Conservation (phyloP, 2,888 invertebrate species). For the Pyrochroa serraticornis region DNA sequence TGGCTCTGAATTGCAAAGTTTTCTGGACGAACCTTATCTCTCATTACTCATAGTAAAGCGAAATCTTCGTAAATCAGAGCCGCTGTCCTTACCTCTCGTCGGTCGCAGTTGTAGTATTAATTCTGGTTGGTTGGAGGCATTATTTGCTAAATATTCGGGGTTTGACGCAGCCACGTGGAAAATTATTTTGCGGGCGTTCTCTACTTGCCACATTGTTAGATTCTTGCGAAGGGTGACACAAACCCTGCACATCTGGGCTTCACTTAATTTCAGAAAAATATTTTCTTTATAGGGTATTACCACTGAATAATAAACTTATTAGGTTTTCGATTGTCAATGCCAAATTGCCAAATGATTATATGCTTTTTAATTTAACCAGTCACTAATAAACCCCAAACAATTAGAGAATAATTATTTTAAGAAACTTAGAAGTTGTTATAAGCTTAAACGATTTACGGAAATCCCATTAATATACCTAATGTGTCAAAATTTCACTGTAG, state of each 20-base stretch:
- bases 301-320: not conserved
- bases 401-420: too few species aligned
- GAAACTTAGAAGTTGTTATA: too few species aligned
- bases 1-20: too few species aligned
- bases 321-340: not conserved
- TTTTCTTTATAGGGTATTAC: constrained; percentile 21
- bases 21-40: too few species aligned
- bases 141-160: constrained; percentile 55
- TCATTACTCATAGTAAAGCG: too few species aligned
- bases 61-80: not conserved
- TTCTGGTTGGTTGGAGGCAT: constrained; percentile 54
- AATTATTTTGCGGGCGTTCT: constrained; percentile 58
- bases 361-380: too few species aligned
- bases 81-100: not conserved
- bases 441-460: too few species aligned
- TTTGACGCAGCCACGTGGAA: constrained; percentile 49
- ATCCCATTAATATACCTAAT: too few species aligned
- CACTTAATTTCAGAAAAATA: constrained; percentile 32
- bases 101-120: constrained; percentile 38
- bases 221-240: constrained; percentile 32
- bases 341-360: too few species aligned
- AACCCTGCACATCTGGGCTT: constrained; percentile 35
- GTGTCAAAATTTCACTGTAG: too few species aligned
- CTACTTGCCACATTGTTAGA: constrained; percentile 51
- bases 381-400: too few species aligned